These are phyloP conservation scores for Dynastes tityus DNA, from an alignment of 2,888 invertebrate species.

Conservation along the genomic window DNA sequence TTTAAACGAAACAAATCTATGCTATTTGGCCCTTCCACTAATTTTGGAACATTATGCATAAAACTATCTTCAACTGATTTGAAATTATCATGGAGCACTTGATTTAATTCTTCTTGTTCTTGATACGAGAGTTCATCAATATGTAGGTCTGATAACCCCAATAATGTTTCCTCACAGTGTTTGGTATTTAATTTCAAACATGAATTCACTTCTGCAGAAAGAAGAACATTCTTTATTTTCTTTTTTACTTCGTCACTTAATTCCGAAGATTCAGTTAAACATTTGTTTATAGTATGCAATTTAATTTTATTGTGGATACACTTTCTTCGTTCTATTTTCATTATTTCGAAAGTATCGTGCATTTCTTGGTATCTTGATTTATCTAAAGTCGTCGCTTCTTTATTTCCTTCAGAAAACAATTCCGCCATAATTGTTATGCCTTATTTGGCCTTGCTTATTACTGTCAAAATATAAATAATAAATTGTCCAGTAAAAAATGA, in stretches of 20 bases:
- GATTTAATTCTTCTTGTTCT: too few relatives aligned
- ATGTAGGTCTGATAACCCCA: too few relatives aligned
- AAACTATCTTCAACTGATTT: too few relatives aligned
- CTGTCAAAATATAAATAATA: background rate
- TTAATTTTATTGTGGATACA: slow-evolving; percentile 62
- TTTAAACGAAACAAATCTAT: slow-evolving; percentile 7
- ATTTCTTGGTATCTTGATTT: slow-evolving; percentile 58
- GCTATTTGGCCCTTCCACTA: background rate
- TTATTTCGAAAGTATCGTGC: slow-evolving; percentile 60
- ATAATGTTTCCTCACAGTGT: too few relatives aligned
- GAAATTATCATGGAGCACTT: too few relatives aligned
- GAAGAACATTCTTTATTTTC: slow-evolving; percentile 52
- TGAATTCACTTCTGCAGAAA: slow-evolving; percentile 55
- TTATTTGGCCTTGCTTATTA: background rate
- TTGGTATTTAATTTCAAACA: slow-evolving; percentile 36
- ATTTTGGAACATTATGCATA: too few relatives aligned
- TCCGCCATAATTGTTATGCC: slow-evolving; percentile 26
- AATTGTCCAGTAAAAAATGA: slow-evolving; percentile 24
- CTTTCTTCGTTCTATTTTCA: slow-evolving; percentile 61
- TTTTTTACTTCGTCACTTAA: slow-evolving; percentile 58
- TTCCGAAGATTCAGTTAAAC: slow-evolving; percentile 55
- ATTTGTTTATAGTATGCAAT: slow-evolving; percentile 61
- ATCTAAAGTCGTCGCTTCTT: background rate
- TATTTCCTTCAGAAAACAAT: slow-evolving; percentile 1
- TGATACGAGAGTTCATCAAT: too few relatives aligned